Evolutionary conservation across 2,888 invertebrate genomes (phyloP), one percentile per base, ranked within the genome.

Genomic region (Drosophila flavopinicola): DNA sequence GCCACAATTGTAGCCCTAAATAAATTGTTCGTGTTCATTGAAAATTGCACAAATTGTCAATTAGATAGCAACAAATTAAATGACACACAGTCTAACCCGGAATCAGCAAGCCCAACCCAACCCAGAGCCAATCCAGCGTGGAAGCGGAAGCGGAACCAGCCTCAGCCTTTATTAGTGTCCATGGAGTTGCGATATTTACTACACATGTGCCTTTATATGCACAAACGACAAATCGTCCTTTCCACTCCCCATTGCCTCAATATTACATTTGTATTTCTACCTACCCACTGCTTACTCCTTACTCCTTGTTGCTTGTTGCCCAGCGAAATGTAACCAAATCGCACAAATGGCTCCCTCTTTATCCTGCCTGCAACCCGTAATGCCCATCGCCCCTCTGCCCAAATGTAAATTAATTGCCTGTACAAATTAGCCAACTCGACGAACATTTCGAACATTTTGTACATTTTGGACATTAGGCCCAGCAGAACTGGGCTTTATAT

Each of bases 321-420:
- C 64, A 47, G 52, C 49, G 52, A 33, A 63, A 52, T 72, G 56
- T 24, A 47, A 48, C 37, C 44, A 37, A 79, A 79, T 66, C 66
- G 59, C 66, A 75, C 72, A 84, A 78, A 78, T 79, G 60, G 74
- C 59, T 35, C 33, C 20, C 37, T 15, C 29, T 15, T 24, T n/a
- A n/a, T n/a, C 30, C 15, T 6, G 30, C 32, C 25, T 6, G 4
- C 27, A 3, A 10, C n/a, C 20, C 44, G 29, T 57, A 32, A 30
- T 24, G 41, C 25, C 33, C 39, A 20, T 17, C 41, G 15, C 29
- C 41, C 41, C 42, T 25, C 53, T 38, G 32, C 53, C 38, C 54
- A 68, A 83, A 83, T 78, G 79, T 82, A 85, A 80, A 80, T 85
- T 80, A 80, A 80, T 80, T 80, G 79, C 79, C 78, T 69, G 85